These are phyloP conservation scores for Antitype chi DNA, from an alignment of 2,888 invertebrate species.

Conservation along the genomic window DNA sequence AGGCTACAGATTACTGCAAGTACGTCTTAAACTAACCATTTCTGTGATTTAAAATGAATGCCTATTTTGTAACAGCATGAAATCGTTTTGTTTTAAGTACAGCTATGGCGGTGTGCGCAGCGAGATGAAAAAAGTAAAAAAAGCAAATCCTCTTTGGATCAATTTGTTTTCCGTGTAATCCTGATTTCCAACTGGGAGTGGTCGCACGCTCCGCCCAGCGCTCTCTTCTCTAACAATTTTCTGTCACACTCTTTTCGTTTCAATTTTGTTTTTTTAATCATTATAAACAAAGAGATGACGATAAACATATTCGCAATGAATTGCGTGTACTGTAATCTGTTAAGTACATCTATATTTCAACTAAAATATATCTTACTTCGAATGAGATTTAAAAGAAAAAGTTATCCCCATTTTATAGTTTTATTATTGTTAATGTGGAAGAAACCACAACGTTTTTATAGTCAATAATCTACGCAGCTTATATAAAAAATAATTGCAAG, in stretches of 20 bases:
- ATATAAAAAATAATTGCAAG: not conserved
- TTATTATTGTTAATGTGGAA: not conserved
- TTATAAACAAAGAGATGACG: not conserved
- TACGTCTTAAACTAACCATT: not conserved
- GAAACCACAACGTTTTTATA: not conserved
- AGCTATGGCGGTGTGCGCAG: constrained; percentile 49
- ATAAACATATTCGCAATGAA: not conserved
- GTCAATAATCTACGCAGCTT: not conserved
- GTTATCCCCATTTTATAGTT: not conserved
- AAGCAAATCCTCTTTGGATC: constrained; percentile 75
- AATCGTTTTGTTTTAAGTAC: constrained; percentile 41
- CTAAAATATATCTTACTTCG: not conserved
- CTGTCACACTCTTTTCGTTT: constrained; percentile 66
- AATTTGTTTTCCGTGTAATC: constrained; percentile 76
- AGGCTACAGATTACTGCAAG: not conserved
- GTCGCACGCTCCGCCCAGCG: constrained; percentile 73
- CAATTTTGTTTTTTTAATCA: constrained; percentile 6
- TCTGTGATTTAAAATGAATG: constrained; percentile 5
- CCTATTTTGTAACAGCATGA: constrained; percentile 5
- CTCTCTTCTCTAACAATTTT: constrained; percentile 63
- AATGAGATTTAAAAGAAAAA: not conserved
- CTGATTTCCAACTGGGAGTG: constrained; percentile 75
- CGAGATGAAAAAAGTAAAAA: constrained; percentile 63
- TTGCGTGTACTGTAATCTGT: not conserved
- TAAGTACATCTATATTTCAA: not conserved